A percentile compares a stretch with the other conserved stretches of the same genome.
Conservation (phyloP, 2,113 vertebrate species). For the Cololabis saira region DNA sequence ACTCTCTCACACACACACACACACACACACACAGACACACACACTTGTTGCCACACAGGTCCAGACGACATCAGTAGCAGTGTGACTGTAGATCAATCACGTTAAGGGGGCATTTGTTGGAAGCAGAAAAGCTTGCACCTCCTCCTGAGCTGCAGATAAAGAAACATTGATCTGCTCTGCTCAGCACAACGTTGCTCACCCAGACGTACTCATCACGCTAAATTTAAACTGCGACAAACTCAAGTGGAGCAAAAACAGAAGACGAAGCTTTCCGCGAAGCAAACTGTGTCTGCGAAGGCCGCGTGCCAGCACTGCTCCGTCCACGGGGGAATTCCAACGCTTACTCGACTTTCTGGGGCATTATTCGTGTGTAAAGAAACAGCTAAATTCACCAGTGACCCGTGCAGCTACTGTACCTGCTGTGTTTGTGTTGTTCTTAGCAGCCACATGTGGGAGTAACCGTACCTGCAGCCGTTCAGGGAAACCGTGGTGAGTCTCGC, state of each 20-base stretch:
- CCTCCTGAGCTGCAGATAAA: conserved; percentile 63
- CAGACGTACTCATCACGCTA: conserved; percentile 59
- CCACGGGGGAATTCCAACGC: conserved; percentile 4
- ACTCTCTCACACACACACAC: too few species aligned
- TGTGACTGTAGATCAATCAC: conserved; percentile 46
- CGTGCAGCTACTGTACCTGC: conserved; percentile 5
- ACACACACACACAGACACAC: conserved; percentile 9
- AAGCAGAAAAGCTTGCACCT: conserved; percentile 53
- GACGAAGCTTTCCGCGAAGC: conserved; percentile 14
- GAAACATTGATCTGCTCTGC: conserved; percentile 63
- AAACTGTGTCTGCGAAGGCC: conserved; percentile 10
- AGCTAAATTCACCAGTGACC: conserved; percentile 1
- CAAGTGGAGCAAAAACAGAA: conserved; percentile 33
- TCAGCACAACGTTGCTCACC: conserved; percentile 60
- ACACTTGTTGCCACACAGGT: conserved; percentile 32
- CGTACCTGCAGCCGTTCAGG: too few species aligned
- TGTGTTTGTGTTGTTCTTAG: not conserved
- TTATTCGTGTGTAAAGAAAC: conserved; percentile 11
- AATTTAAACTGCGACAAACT: conserved; percentile 63
- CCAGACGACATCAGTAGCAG: conserved; percentile 12
- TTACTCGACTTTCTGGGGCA: conserved; percentile 20
- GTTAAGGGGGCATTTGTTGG: conserved; percentile 36
- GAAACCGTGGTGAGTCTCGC: too few species aligned
- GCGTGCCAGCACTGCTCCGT: conserved; percentile 34
- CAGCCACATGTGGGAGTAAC: not conserved